These are phyloP conservation scores for Entomobrya multifasciata DNA, from an alignment of 2,888 invertebrate genomes.

Conservation along the genomic window DNA sequence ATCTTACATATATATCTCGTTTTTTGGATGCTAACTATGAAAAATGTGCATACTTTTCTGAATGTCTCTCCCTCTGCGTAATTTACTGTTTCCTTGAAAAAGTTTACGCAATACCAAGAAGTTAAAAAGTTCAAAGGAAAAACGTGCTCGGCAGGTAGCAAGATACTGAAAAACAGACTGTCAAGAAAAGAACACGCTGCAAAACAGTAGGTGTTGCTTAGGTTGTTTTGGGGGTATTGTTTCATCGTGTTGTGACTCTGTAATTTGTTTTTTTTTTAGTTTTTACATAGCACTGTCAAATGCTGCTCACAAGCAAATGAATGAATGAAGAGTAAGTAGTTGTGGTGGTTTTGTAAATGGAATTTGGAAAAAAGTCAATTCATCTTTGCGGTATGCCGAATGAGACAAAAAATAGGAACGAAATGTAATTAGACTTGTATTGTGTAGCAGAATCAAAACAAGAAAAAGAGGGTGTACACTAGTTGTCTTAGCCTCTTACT, in stretches of 20 bases:
- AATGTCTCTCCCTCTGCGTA: neutral
- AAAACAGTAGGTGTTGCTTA: conserved; percentile 26
- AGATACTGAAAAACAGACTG: neutral
- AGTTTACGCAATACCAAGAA: conserved; percentile 52
- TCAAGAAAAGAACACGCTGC: neutral
- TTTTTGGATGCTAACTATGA: neutral
- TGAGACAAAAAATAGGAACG: neutral
- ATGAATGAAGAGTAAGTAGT: neutral
- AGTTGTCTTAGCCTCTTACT: no score
- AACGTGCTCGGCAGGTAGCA: conserved; percentile 33
- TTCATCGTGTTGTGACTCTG: conserved; percentile 23
- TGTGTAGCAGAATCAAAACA: neutral
- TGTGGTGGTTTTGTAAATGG: no score
- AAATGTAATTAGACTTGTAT: no score
- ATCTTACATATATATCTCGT: neutral
- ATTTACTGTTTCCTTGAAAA: conserved; percentile 68
- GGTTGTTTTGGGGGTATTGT: conserved; percentile 24
- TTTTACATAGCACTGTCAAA: neutral
- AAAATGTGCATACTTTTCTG: neutral
- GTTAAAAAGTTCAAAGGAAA: conserved; percentile 37
- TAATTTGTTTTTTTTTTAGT: neutral
- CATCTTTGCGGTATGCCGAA: neutral
- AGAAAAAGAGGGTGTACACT: neutral
- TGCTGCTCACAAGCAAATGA: neutral
- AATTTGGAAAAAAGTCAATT: neutral